Evolutionary conservation across 2,113 vertebrate genomes (phyloP).

Genomic region (Solenodon paradoxus): DNA sequence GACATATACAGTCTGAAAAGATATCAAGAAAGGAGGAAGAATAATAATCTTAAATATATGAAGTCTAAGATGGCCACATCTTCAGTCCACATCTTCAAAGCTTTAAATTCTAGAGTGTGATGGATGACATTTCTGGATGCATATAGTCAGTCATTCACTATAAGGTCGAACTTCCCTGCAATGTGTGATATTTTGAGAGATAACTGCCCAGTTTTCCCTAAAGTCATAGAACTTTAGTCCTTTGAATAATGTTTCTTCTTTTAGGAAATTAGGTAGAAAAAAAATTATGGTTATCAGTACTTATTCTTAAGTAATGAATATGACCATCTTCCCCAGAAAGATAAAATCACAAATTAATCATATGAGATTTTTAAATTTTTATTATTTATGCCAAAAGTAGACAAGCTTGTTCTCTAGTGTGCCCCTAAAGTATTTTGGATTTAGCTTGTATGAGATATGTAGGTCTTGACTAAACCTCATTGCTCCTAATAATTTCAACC

Average conservation of each 20-base stretch:
- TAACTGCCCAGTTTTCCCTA: background rate
- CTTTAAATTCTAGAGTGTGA: background rate
- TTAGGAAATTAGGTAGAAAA: conserved; percentile 9
- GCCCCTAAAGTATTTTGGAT: background rate
- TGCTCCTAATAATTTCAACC: background rate
- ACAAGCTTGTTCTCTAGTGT: background rate
- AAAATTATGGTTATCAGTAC: background rate
- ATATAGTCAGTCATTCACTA: background rate
- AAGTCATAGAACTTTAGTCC: background rate
- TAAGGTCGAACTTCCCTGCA: background rate
- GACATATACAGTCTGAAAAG: background rate
- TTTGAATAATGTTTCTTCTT: background rate
- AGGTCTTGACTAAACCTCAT: background rate
- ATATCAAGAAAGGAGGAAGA: background rate
- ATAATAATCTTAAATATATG: background rate
- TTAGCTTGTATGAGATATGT: background rate
- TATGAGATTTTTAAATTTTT: background rate
- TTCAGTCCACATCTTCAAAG: background rate
- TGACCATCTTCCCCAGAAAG: background rate
- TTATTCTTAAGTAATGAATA: background rate
- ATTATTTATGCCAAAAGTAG: background rate
- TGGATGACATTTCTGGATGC: too few relatives aligned
- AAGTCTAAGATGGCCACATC: background rate
- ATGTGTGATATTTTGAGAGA: background rate
- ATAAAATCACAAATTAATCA: conserved; percentile 15